Evolutionary conservation across 2,797 vertebrate species (phyloP).

Genomic region (Lepidocolaptes lacrymiger): DNA sequence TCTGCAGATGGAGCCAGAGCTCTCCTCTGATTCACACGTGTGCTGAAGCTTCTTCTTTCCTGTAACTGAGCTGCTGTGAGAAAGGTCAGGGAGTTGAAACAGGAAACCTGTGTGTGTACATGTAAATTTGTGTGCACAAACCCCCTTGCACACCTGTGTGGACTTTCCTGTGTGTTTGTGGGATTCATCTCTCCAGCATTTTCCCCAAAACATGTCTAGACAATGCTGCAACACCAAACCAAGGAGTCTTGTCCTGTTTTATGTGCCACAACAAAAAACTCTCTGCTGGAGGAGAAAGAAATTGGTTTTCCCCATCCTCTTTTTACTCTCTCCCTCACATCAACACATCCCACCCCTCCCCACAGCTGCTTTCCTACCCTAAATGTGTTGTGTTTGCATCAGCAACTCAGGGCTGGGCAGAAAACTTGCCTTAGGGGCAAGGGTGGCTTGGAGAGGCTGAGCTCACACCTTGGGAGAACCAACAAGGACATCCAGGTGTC

Average conservation of each 20-base stretch:
- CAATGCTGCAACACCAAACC: background rate
- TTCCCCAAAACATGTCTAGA: background rate
- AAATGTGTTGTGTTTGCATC: background rate
- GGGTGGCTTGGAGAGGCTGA: background rate
- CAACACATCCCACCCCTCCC: background rate
- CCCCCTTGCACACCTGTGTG: background rate
- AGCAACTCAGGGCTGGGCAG: background rate
- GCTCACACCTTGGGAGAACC: fast-evolving
- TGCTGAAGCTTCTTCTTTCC: slow-evolving; percentile 20
- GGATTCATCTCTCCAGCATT: background rate
- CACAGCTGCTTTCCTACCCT: background rate
- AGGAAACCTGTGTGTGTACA: slow-evolving; percentile 5
- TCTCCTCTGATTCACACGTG: background rate
- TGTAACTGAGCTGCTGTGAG: background rate
- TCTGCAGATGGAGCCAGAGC: background rate
- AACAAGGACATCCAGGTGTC: background rate
- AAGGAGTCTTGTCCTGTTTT: background rate
- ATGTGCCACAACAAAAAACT: background rate
- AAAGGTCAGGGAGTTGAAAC: background rate
- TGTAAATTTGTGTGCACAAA: background rate
- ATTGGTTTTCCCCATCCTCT: background rate
- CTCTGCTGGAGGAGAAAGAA: background rate
- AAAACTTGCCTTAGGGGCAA: background rate
- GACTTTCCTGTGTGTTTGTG: background rate
- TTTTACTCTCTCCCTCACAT: background rate